A percentile compares a stretch with the other conserved stretches of the same genome.
phyloP scores from a whole-genome alignment of 2,797 vertebrate species.

The Sebastes elongatus region DNA sequence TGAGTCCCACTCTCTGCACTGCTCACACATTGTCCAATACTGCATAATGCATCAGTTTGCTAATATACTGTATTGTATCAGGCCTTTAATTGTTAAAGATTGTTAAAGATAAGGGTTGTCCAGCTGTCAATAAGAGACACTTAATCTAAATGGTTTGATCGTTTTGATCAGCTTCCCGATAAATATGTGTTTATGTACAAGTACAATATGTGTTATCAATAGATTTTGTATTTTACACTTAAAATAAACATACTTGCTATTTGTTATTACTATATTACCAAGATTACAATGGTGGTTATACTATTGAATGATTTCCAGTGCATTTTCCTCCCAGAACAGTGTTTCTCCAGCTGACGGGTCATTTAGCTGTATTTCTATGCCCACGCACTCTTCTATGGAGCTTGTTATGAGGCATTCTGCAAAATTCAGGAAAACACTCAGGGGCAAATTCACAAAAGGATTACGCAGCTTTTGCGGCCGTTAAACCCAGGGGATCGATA shows the following conservation, averaged over 20 bases:
- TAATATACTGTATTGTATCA: not conserved
- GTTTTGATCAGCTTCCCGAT: not conserved
- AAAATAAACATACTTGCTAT: not conserved
- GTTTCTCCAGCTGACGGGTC: not conserved
- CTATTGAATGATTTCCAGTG: not conserved
- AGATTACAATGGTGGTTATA: not conserved
- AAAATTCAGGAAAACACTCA: conserved; percentile 4
- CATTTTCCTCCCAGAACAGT: not conserved
- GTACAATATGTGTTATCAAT: not conserved
- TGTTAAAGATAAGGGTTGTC: not conserved
- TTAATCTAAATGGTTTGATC: not conserved
- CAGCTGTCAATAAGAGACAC: not conserved
- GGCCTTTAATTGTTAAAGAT: not conserved
- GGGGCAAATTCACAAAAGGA: not conserved
- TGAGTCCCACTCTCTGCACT: not conserved
- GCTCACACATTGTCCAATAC: not conserved
- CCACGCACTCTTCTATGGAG: conserved; percentile 13
- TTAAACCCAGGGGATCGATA: not conserved
- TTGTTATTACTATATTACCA: not conserved
- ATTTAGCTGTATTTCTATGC: conserved; percentile 2
- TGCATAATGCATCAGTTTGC: not conserved
- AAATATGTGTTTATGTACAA: not conserved
- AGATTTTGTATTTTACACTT: not conserved
- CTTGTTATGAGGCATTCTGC: conserved; percentile 5
- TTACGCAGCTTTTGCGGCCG: not conserved